Evolutionary conservation across 2,797 vertebrate genomes (phyloP).

Genomic region (Muraenolepis orangiensis): DNA sequence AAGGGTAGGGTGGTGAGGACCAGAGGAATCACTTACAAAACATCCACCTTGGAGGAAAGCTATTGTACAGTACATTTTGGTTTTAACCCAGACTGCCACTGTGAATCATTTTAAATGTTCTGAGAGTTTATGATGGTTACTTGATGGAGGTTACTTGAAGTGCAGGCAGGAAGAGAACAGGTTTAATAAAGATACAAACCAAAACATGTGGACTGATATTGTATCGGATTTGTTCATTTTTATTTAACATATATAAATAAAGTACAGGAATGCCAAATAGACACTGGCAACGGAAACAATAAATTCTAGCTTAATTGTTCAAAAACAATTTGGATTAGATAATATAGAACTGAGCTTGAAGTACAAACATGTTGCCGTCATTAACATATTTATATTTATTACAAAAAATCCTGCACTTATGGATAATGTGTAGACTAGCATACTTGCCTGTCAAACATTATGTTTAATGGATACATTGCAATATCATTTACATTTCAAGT

Average conservation of each 20-base stretch:
- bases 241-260: neutral
- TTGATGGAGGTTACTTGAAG: neutral
- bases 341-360: constrained; percentile 18
- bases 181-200: neutral
- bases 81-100: too few relatives aligned
- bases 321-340: constrained; percentile 29
- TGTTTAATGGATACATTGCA: neutral
- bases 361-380: constrained; percentile 21
- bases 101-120: neutral
- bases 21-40: neutral
- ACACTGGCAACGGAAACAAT: constrained; percentile 28
- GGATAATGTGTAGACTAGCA: neutral
- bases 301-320: constrained; percentile 36
- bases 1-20: neutral
- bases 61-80: neutral
- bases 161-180: neutral
- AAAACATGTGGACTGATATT: neutral
- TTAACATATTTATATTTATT: neutral
- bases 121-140: neutral
- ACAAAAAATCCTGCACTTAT: neutral
- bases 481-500: neutral
- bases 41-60: constrained; percentile 1
- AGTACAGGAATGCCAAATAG: constrained; percentile 31
- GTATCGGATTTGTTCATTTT: neutral
- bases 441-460: neutral